Evolutionary conservation across 2,113 vertebrate genomes (phyloP), one percentile per base, ranked within the genome.

Genomic region (Ageneiosus marmoratus): DNA sequence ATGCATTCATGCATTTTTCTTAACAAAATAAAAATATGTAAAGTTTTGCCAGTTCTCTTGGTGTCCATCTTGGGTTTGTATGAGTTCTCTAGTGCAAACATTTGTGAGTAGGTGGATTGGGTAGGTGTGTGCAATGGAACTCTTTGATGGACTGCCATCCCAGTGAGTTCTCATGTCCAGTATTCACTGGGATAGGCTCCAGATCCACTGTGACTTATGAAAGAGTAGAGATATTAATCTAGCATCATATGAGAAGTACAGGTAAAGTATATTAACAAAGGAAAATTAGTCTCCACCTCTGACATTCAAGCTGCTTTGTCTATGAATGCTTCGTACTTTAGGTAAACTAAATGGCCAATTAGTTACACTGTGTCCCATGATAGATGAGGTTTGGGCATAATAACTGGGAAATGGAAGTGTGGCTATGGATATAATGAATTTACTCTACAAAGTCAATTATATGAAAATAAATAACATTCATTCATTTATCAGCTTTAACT

Each of bases 381-480:
- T 11, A 34, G 6, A n/a, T 81, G 24, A 48, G 29, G 58, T 7
- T 56, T 16, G 46, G 53, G 56, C 69, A 58, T 11, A 62, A 75
- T 70, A 16, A 70, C 24, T 74, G 29, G 60, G 44, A 41, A 72
- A 46, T 51, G 56, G 51, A 20, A 60, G 37, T 58, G 44, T 62
- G 69, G 74, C 24, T 48, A 70, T 62, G 70, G 58, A 51, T 86
- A 70, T 41, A 75, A 69, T 77, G 46, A 79, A 58, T 72, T 65
- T 72, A 46, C 80, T 85, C n/a, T 48, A 9, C 77, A 78, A 70
- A 78, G 65, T n/a, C 70, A 75, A 56, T 60, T 44, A 37, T 80
- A 32, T 41, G 7, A 56, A 51, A 75, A 80, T 53, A 4, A 29
- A 41, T 83, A 41, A 51, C 13, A 50, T 79, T 50, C 51, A 18